Evolutionary conservation across 1,140 invertebrate genomes (phyloP).

Genomic region (Drosophila tsacasi): DNA sequence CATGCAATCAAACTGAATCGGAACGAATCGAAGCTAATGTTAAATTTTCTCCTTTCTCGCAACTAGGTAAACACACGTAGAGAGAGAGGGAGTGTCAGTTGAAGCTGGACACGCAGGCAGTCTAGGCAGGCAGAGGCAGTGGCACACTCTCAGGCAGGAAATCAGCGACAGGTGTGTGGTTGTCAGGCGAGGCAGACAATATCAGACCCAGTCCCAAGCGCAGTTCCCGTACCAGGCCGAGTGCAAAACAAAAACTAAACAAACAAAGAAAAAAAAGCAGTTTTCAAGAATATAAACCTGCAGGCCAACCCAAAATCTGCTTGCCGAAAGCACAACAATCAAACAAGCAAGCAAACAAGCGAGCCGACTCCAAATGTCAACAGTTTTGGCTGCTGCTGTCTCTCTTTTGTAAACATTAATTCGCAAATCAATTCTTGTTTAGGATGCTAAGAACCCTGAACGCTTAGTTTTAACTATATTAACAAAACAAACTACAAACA

Average conservation of each 20-base stretch:
- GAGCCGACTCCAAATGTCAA: slow-evolving; percentile 38
- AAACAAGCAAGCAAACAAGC: slow-evolving; percentile 17
- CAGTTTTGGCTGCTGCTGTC: slow-evolving; percentile 67
- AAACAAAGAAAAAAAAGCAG: not conserved
- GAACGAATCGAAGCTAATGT: slow-evolving; percentile 62
- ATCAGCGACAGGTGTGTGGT: slow-evolving; percentile 60
- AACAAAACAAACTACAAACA: slow-evolving; percentile 44
- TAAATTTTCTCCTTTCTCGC: slow-evolving; percentile 79
- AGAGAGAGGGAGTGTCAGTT: slow-evolving; percentile 67
- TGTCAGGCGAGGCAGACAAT: slow-evolving; percentile 72
- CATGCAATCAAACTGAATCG: slow-evolving; percentile 34
- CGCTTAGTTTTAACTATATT: slow-evolving; percentile 78
- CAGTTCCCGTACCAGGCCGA: slow-evolving; percentile 36
- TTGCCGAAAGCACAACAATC: slow-evolving; percentile 35
- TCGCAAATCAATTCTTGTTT: slow-evolving; percentile 74
- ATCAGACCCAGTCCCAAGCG: slow-evolving; percentile 36
- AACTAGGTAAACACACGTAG: slow-evolving; percentile 77
- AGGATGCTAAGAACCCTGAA: slow-evolving; percentile 77
- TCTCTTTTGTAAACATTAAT: slow-evolving; percentile 64
- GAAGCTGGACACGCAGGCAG: slow-evolving; percentile 78
- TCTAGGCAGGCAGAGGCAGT: slow-evolving; percentile 75
- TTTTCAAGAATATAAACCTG: slow-evolving; percentile 33
- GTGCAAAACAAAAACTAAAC: slow-evolving; percentile 11
- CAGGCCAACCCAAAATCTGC: slow-evolving; percentile 18
- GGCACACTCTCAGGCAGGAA: slow-evolving; percentile 67